These are phyloP conservation scores for Apodemia duryi DNA, from an alignment of 2,888 invertebrate species.

Conservation along the genomic window DNA sequence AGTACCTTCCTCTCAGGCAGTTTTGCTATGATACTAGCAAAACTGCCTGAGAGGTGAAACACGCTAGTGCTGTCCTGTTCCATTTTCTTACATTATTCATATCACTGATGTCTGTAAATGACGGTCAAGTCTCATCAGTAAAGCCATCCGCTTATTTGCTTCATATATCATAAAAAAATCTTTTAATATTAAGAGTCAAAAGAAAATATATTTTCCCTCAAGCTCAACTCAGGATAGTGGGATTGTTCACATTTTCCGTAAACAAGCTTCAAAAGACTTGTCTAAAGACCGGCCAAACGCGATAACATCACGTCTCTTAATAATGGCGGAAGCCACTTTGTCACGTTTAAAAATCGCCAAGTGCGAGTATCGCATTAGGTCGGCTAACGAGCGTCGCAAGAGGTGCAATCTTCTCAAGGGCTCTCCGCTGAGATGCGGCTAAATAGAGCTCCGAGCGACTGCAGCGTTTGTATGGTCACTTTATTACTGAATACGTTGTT, in stretches of 20 bases:
- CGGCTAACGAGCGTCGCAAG: conserved; percentile 31
- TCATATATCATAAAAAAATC: too few species aligned
- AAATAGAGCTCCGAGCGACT: conserved; percentile 24
- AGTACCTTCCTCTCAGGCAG: too few species aligned
- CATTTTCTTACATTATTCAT: too few species aligned
- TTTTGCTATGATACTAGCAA: too few species aligned
- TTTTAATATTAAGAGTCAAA: too few species aligned
- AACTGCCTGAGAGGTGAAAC: too few species aligned
- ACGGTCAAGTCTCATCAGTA: too few species aligned
- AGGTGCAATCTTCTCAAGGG: conserved; percentile 27
- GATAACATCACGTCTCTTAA: conserved; percentile 14
- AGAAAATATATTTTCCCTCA: too few species aligned
- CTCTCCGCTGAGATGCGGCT: conserved; percentile 24
- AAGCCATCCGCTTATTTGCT: too few species aligned
- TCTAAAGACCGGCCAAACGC: conserved; percentile 7
- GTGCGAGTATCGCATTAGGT: conserved; percentile 28
- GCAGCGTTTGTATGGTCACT: conserved; percentile 13
- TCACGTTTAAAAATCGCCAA: conserved; percentile 27
- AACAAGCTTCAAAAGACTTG: conserved; percentile 11
- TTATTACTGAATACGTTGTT: conserved; percentile 1
- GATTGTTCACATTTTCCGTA: conserved; percentile 10
- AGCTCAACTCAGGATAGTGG: too few species aligned
- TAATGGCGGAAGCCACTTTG: conserved; percentile 25
- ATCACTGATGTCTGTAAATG: too few species aligned
- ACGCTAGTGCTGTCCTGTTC: too few species aligned